Conservation (phyloP, 2,113 vertebrate genomes). For the Desmodus rotundus region DNA sequence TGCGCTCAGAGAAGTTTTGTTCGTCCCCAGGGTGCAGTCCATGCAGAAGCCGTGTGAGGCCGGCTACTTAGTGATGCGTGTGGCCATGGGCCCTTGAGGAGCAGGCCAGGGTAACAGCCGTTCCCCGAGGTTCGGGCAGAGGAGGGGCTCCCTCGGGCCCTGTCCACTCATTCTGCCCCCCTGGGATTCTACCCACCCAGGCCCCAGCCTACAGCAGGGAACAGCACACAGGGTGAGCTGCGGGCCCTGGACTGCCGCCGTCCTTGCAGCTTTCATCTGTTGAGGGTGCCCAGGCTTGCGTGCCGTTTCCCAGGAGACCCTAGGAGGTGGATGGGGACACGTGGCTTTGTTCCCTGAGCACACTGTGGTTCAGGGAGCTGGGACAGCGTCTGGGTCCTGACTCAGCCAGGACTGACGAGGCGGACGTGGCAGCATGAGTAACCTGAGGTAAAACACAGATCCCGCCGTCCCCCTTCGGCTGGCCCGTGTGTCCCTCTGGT, state of each 20-base stretch:
- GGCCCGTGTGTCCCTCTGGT: neutral
- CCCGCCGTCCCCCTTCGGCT: fast-evolving
- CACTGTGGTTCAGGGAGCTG: neutral
- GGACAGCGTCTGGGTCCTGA: neutral
- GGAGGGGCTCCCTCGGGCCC: neutral
- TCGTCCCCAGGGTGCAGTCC: too few species aligned
- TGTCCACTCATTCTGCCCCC: neutral
- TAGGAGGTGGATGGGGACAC: fast-evolving
- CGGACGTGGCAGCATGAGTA: neutral
- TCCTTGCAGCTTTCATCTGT: neutral
- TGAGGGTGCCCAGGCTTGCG: too few species aligned
- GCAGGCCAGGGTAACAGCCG: fast-evolving
- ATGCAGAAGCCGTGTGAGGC: neutral
- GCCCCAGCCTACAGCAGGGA: neutral
- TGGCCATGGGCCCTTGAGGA: neutral
- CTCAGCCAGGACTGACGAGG: neutral
- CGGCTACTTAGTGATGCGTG: neutral
- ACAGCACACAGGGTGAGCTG: neutral
- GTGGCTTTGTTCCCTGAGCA: neutral
- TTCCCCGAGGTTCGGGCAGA: neutral
- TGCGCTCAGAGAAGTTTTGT: constrained; percentile 55
- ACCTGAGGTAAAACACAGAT: neutral
- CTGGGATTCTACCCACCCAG: neutral
- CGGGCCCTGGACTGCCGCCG: neutral
- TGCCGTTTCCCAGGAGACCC: neutral